Evolutionary conservation across 2,888 invertebrate genomes (phyloP).

Genomic region (Philopedon plagiatum): DNA sequence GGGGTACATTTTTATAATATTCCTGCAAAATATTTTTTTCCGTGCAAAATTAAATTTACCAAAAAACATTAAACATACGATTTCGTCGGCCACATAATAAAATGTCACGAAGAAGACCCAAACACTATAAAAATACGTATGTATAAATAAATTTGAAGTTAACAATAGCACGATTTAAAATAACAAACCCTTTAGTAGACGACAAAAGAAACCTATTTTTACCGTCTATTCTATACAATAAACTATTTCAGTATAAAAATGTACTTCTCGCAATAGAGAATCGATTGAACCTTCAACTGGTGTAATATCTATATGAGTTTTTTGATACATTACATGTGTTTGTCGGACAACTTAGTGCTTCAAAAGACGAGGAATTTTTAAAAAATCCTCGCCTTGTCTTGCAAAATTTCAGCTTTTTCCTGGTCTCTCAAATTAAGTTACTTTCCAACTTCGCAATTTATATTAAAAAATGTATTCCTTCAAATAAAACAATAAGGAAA

Average conservation of each 20-base stretch:
- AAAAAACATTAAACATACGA: background rate
- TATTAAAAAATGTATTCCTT: too few species aligned
- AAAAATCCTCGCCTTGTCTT: too few species aligned
- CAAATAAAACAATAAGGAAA: too few species aligned
- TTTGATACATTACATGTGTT: too few species aligned
- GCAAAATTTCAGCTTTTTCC: too few species aligned
- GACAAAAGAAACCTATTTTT: conserved; percentile 24
- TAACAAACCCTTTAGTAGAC: conserved; percentile 15
- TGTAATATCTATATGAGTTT: too few species aligned
- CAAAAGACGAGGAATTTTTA: too few species aligned
- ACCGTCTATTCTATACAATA: background rate
- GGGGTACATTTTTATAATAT: too few species aligned
- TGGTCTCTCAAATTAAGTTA: too few species aligned
- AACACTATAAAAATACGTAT: conserved; percentile 2
- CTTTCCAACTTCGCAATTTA: too few species aligned
- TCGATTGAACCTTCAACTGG: background rate
- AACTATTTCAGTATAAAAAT: conserved; percentile 5
- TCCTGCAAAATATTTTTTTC: too few species aligned
- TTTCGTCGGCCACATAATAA: background rate
- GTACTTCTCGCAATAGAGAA: conserved; percentile 10
- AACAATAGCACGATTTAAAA: conserved; percentile 16
- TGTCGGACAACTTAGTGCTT: too few species aligned
- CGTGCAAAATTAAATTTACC: background rate
- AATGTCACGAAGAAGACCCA: background rate
- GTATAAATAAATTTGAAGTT: conserved; percentile 25